Conservation (phyloP, 2,797 vertebrate species). For the Poeciliopsis presidionis region DNA sequence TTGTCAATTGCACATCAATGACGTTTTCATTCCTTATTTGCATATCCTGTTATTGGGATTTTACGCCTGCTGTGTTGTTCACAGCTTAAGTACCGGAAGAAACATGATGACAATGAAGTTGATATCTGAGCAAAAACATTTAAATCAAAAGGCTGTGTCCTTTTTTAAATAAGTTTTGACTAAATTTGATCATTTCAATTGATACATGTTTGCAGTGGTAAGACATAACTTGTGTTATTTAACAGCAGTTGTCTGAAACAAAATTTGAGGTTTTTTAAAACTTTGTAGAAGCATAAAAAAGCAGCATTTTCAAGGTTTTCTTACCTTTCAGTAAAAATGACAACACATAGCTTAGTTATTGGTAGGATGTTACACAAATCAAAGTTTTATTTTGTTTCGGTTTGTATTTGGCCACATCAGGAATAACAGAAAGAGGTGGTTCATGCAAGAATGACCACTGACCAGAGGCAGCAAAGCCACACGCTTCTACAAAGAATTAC, state of each 20-base stretch:
- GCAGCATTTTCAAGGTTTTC: not conserved
- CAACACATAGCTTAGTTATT: not conserved
- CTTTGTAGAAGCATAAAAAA: not conserved
- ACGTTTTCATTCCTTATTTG: not conserved
- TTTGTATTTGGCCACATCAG: not conserved
- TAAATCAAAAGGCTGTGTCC: not conserved
- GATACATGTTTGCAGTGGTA: not conserved
- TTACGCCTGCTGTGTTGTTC: not conserved
- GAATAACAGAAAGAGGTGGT: slow-evolving; percentile 2
- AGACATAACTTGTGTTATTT: not conserved
- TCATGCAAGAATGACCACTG: not conserved
- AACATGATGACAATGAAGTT: not conserved
- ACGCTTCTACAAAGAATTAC: not conserved
- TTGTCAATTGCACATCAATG: not conserved
- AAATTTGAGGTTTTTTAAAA: not conserved
- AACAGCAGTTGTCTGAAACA: not conserved
- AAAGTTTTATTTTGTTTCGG: not conserved
- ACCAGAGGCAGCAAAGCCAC: not conserved
- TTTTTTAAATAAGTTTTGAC: not conserved
- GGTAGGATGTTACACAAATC: not conserved
- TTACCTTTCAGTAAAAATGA: not conserved
- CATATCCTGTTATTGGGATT: not conserved
- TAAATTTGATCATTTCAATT: not conserved
- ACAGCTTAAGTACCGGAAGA: not conserved
- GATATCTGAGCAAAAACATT: not conserved